Percentiles rank a stretch among this genome's conserved stretches.
Evolutionary conservation across 1,140 invertebrate species (phyloP).

Genomic region (Triops longicaudatus): DNA sequence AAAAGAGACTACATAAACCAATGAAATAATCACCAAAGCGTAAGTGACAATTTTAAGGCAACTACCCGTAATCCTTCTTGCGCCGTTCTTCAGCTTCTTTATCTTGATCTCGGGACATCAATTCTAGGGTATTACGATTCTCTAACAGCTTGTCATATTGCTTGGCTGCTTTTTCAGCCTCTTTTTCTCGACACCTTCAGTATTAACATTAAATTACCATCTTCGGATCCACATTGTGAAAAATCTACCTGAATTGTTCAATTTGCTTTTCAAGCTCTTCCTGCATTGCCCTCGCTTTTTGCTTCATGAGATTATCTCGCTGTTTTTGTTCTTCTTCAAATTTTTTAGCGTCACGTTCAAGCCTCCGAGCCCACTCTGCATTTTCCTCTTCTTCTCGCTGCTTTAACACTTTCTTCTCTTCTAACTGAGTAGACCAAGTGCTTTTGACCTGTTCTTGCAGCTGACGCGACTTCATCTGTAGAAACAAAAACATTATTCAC

Average conservation of each 20-base stretch:
- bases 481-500: background rate
- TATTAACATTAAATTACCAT: background rate
- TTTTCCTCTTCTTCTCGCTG: background rate
- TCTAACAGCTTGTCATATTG: background rate
- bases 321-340: background rate
- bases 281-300: background rate
- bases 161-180: background rate
- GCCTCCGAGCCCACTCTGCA: background rate
- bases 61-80: background rate
- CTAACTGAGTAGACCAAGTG: background rate
- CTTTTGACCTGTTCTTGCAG: background rate
- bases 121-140: background rate
- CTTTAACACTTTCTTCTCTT: background rate
- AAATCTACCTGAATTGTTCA: background rate
- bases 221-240: background rate
- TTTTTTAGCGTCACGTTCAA: background rate
- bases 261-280: background rate
- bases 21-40: background rate
- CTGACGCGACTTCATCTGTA: background rate
- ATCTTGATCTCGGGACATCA: background rate
- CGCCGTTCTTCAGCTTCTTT: background rate
- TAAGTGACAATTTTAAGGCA: background rate
- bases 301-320: background rate
- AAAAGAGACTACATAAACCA: background rate
- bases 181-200: background rate